Base-by-base conservation (phyloP, 2,797 vertebrate genomes). In the Pseudomugil gertrudae region DNA sequence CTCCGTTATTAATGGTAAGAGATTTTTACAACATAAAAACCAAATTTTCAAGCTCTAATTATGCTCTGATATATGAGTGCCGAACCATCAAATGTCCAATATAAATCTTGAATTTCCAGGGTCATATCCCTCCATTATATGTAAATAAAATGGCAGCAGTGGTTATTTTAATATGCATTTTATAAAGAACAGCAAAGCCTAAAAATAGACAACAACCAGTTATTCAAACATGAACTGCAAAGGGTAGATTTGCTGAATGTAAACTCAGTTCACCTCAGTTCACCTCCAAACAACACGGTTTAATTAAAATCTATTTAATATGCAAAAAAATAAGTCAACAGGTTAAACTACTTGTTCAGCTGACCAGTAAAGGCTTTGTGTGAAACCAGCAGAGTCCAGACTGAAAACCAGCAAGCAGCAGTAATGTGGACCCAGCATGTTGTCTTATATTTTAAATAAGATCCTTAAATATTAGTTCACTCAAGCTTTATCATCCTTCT, bases 321-420 rank as follows among this genome's bases (percentile, higher is more conserved):
- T 73, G 35, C 30, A 69, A 26, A 0, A 57, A 21, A 69, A 64
- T 52, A 26, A 69, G n/a, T 40, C 88, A 92, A 89, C 89, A 90
- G 78, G 83, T 90, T 59, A 73, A 45, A 66, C 51, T 61, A 26
- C 48, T 56, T 53, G 14, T 58, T 62, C 47, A 76, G 36, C 38
- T 76, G 71, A 81, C 61, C 70, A 79, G 48, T 45, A 32, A 59
- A 59, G 38, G 53, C 50, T 64, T 78, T 79, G 3, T 68, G 27
- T 48, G 61, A 50, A 62, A 36, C 26, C 38, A 53, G 56, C 51
- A 66, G 33, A 75, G 53, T 73, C 60, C 73, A 76, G 51, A 70
- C 43, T 43, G 35, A 59, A 58, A 29, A 70, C 33, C 53, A 82
- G 26, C 68, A 52, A 11, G 4, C 21, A 29, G 17, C 54, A 65